Percentiles rank a stretch among this genome's conserved stretches.
Evolutionary conservation across 2,888 invertebrate species (phyloP).

Genomic region (Cephus pygmeus): DNA sequence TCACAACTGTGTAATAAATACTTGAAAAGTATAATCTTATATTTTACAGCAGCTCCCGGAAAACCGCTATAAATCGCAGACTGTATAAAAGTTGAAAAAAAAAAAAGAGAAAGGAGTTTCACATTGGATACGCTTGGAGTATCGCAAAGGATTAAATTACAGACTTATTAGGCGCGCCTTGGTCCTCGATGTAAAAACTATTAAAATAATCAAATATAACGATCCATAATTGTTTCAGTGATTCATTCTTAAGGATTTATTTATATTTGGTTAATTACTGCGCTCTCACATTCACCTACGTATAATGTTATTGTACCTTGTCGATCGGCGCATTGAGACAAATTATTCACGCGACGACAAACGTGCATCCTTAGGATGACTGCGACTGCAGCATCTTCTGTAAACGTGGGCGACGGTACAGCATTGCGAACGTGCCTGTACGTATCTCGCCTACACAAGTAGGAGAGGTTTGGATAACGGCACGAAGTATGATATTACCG

Average conservation of each 20-base stretch:
- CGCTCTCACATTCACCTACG: slow-evolving; percentile 15
- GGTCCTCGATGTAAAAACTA: background rate
- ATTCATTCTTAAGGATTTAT: slow-evolving; percentile 17
- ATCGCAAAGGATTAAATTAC: background rate
- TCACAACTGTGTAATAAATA: slow-evolving; percentile 1
- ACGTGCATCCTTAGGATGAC: background rate
- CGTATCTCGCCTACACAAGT: background rate
- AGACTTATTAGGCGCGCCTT: background rate
- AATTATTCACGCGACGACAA: background rate
- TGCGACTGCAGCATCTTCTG: background rate
- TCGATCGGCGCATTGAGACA: background rate
- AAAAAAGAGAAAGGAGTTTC: background rate
- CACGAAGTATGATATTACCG: background rate
- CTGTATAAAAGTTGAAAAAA: background rate
- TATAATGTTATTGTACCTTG: background rate
- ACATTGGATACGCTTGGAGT: background rate
- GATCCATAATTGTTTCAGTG: background rate
- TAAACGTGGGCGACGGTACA: background rate
- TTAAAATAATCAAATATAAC: background rate
- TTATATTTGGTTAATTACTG: slow-evolving; percentile 46
- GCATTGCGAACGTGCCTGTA: background rate
- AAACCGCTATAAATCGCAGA: background rate
- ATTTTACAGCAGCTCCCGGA: background rate
- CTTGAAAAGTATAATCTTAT: background rate
- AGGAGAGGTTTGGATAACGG: background rate